Evolutionary conservation across 2,888 invertebrate genomes (phyloP), one percentile per base, ranked within the genome.

Genomic region (Xanthorhoe spadicearia): DNA sequence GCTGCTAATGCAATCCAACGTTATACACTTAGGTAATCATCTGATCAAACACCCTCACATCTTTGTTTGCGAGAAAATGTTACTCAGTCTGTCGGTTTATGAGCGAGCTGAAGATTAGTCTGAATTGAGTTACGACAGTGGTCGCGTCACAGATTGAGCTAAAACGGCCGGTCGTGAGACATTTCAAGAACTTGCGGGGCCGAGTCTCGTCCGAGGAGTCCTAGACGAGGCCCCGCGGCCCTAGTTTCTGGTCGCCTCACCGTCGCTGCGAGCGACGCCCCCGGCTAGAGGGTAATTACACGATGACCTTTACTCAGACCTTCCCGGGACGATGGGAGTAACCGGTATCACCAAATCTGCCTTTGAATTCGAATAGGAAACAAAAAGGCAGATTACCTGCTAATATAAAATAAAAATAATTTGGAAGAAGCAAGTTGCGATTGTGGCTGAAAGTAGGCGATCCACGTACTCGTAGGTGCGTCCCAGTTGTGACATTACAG

Each of bases 101-200:
- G 90, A 93, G 94, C 94, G 94, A 95, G 94, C 92, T 80, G 90
- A 94, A 96, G 95, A 96, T 90, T 96, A 96, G 96, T 96, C 96
- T 96, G 96, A 96, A 96, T 96, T 95, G 96, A 96, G 96, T 96
- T 96, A 89, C 87, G 84, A 83, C 81, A 17, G 32, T 4, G 0
- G 80, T 86, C 83, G 88, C 65, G 90, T 95, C 94, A 95, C 95
- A 95, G 88, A 96, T 96, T 95, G 90, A 76, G 95, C 96, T 96
- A 86, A 96, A 95, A 95, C 67, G 63, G 96, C 96, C 74, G 94
- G 94, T 93, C 94, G 89, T 94, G 88, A 92, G 94, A 80, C 91
- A 94, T 96, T 95, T 94, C 95, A 96, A 94, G 89, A 84, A 79
- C 82, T 77, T 80, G 75, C 72, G 80, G 85, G 86, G 88, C 86